Conservation (phyloP, 2,113 vertebrate genomes). For the Paradoxurus hermaphroditus region DNA sequence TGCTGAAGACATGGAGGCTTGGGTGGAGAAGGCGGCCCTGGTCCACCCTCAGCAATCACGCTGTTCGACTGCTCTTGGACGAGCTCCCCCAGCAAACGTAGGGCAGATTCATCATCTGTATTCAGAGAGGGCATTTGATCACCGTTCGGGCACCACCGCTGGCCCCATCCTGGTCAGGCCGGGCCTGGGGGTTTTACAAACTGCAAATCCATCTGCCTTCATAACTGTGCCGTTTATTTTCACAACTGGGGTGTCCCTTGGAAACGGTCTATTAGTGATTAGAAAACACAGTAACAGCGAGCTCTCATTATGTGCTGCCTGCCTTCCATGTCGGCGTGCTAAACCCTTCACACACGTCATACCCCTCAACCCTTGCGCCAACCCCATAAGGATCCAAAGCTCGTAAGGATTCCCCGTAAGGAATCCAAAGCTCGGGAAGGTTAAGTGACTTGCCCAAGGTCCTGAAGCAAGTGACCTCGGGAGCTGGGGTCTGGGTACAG, state of each 20-base stretch:
- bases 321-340: background rate
- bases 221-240: background rate
- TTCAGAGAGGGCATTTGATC: constrained; percentile 75
- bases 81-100: constrained; percentile 76
- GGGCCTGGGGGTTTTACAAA: background rate
- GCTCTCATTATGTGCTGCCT: too few species aligned
- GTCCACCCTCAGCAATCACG: constrained; percentile 63
- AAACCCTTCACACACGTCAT: background rate
- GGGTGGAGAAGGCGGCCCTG: background rate
- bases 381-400: too few species aligned
- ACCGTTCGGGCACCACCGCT: constrained; percentile 53
- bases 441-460: background rate
- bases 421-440: background rate
- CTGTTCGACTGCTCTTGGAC: constrained; percentile 75
- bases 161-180: constrained; percentile 14
- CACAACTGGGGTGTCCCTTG: background rate
- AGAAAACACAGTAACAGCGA: background rate
- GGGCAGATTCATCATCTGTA: constrained; percentile 78
- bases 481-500: background rate
- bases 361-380: background rate
- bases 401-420: background rate
- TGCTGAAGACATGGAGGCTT: background rate
- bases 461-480: background rate
- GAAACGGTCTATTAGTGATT: background rate
- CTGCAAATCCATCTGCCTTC: background rate